These are phyloP conservation scores for Notolepis coatsorum DNA, from an alignment of 2,797 vertebrate genomes.

Conservation along the genomic window DNA sequence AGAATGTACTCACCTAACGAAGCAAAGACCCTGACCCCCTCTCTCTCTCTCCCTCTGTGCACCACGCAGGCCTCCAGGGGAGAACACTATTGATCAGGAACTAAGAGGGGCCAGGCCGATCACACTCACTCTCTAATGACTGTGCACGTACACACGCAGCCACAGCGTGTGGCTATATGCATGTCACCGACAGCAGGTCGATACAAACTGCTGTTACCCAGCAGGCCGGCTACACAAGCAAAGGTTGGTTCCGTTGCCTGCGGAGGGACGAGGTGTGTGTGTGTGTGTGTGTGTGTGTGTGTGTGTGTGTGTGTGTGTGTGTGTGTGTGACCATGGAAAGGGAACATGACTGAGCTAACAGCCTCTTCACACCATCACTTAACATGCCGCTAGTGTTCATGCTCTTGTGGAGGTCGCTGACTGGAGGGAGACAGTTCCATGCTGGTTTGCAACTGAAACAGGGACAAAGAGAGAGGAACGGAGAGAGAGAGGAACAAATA, in stretches of 20 bases:
- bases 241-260: slow-evolving; percentile 44
- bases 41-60: slow-evolving; percentile 23
- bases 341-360: slow-evolving; percentile 35
- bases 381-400: slow-evolving; percentile 57
- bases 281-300: slow-evolving; percentile 6
- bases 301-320: not conserved
- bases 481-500: not conserved
- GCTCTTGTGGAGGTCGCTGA: slow-evolving; percentile 33
- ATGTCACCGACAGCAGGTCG: slow-evolving; percentile 44
- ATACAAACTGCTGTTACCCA: slow-evolving; percentile 57
- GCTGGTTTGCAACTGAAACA: slow-evolving; percentile 4
- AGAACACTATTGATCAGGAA: slow-evolving; percentile 50
- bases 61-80: slow-evolving; percentile 26
- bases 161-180: slow-evolving; percentile 45
- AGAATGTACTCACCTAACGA: not conserved
- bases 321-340: slow-evolving; percentile 3
- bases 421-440: not conserved
- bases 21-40: not conserved
- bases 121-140: slow-evolving; percentile 46
- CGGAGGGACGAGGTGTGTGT: slow-evolving; percentile 13
- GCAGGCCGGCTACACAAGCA: slow-evolving; percentile 48
- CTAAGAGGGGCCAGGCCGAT: slow-evolving; percentile 39
- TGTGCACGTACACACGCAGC: slow-evolving; percentile 29
- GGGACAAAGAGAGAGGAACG: not conserved
- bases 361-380: slow-evolving; percentile 60